Base-by-base conservation (phyloP, 2,113 vertebrate genomes). In the Pseudorectes ferrugineus region DNA sequence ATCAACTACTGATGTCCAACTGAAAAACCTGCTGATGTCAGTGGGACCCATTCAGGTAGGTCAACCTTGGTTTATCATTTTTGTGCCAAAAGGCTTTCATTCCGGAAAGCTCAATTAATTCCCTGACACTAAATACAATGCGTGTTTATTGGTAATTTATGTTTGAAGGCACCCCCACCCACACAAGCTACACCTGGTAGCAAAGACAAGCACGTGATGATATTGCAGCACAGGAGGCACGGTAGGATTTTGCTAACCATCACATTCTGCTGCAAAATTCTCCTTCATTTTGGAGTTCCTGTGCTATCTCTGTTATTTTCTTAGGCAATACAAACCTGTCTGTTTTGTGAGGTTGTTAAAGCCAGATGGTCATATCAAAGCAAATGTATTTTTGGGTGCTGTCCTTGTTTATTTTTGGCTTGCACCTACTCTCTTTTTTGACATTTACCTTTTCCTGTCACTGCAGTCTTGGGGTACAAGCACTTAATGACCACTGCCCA, bases 1-100 rank as follows among this genome's bases (percentile, higher is more conserved):
- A 15, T 99, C 99, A 93, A 99, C 99, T 75, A 99, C 99, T 5
- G 99, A 99, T 38, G 91, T 95, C 92, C 99, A 99, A 92, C 98
- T 99, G 96, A 98, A 98, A 97, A 99, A 98, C 97, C 98, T 99
- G 88, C 98, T 99, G 92, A 98, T 98, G 97, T 99, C 99, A 35
- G 99, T 99, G 75, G 99, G 99, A 57, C 99, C 99, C 95, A 99
- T 99, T 80, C 99, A 99, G 99, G 99, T 99, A 97, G 77, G 97
- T 95, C 66, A 51, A 51, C 88, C 57, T 80, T 33, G 2, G 40
- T 33, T 73, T 92, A 78, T 90, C 76, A 59, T 54, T 43, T 85
- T 92, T 71, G 84, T 93, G 95, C 93, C 93, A 74, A 84, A 97
- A 92, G 91, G 70, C 77, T 88, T 95, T 91, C 91, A 62, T 75